Conservation (phyloP, 1,140 invertebrate species). For the Uloborus diversus region DNA sequence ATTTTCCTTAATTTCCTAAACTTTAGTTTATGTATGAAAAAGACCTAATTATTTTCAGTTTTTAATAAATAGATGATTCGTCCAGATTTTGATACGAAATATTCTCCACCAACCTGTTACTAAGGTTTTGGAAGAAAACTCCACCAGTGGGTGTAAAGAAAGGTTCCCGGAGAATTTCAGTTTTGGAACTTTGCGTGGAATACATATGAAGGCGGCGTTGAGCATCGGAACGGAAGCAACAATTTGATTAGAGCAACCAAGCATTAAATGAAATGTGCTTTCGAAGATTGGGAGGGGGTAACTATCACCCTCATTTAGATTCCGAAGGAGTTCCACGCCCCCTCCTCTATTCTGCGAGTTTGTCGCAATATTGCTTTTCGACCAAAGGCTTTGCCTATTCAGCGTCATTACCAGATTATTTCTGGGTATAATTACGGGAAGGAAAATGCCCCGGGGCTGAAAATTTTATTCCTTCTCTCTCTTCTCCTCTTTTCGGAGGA, state of each 20-base stretch:
- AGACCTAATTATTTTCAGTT: too few species aligned
- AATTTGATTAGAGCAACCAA: slow-evolving; percentile 47
- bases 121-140: too few species aligned
- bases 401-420: slow-evolving; percentile 31
- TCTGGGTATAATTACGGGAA: slow-evolving; percentile 38
- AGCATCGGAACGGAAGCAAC: slow-evolving; percentile 33
- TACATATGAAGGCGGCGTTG: slow-evolving; percentile 34
- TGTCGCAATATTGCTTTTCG: slow-evolving; percentile 48
- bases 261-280: slow-evolving; percentile 49
- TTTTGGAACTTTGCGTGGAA: slow-evolving; percentile 34
- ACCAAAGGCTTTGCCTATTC: slow-evolving; percentile 16
- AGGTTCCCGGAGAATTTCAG: too few species aligned
- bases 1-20: too few species aligned
- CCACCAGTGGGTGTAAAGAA: too few species aligned
- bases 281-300: slow-evolving; percentile 7
- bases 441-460: slow-evolving; percentile 18
- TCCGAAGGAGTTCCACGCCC: neutral
- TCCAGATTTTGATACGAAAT: too few species aligned
- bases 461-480: slow-evolving; percentile 15
- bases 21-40: too few species aligned
- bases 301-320: slow-evolving; percentile 47
- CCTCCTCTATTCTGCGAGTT: neutral
- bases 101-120: too few species aligned
- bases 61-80: too few species aligned
- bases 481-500: neutral